phyloP scores from a whole-genome alignment of 1,140 invertebrate species.

The Parapsyche elsis region DNA sequence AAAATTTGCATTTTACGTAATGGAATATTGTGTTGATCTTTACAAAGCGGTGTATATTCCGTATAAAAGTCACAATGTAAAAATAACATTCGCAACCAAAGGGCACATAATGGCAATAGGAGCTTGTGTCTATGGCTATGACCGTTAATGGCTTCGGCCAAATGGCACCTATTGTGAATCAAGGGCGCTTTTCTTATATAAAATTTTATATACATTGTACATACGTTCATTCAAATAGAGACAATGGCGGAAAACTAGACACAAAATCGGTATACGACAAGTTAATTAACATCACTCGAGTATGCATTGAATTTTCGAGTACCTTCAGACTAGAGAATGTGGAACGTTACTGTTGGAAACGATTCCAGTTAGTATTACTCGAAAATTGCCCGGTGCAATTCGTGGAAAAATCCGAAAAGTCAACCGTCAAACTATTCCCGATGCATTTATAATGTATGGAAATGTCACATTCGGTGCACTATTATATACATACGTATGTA shows the following conservation, averaged over 20 bases:
- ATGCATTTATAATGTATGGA: too few relatives aligned
- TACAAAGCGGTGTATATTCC: background rate
- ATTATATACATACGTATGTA: too few relatives aligned
- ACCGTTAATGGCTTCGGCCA: slow-evolving; percentile 11
- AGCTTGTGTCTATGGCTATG: background rate
- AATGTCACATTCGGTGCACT: too few relatives aligned
- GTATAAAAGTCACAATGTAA: background rate
- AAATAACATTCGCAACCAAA: slow-evolving; percentile 3
- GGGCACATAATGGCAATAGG: slow-evolving; percentile 21
- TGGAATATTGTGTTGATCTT: background rate
- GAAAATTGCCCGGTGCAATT: too few relatives aligned
- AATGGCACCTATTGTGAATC: slow-evolving; percentile 26
- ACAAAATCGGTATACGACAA: background rate
- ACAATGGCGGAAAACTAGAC: background rate
- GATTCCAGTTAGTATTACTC: too few relatives aligned
- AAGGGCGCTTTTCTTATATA: background rate
- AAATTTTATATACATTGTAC: background rate
- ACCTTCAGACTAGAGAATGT: too few relatives aligned
- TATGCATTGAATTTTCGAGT: too few relatives aligned
- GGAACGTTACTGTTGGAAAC: too few relatives aligned
- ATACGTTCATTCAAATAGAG: background rate
- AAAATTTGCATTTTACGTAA: background rate
- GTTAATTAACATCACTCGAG: too few relatives aligned
- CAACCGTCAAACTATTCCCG: too few relatives aligned
- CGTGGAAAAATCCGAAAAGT: too few relatives aligned